Evolutionary conservation across 2,797 vertebrate species (phyloP), one percentile per base, ranked within the genome.

Genomic region (Mormyrops attenuatus): DNA sequence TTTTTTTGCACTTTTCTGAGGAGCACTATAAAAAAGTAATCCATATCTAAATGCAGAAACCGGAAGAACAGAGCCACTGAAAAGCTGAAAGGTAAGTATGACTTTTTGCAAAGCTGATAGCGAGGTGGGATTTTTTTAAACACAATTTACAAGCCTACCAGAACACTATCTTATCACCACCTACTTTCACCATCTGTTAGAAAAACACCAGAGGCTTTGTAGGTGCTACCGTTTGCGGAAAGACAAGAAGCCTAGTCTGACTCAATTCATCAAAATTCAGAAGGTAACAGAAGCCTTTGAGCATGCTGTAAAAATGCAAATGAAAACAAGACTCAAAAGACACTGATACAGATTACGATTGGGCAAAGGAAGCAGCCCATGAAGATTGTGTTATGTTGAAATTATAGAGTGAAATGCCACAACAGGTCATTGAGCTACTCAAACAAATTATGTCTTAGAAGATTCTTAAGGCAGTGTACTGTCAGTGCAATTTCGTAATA

Each of bases 121-220:
- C 11, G 44, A 85, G 82, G 85, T 60, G 85, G 30, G 11, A 87
- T 57, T 38, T 41, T 41, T 38, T 38, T 38, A 1, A 87, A 60
- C 34, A 53, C 85, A 87, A 87, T 60, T 60, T 60, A 87, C 17
- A 87, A n/a, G 85, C 85, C 53, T 44, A 30, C 11, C 7, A 34
- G 38, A 87, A 41, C 13, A 47, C 17, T 50, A n/a, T 60, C 85
- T 87, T 34, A 87, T 87, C 85, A 87, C 85, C 85, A 87, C 85
- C 85, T 87, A 87, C 85, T 87, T 87, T 87, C 85, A 87, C 85
- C 85, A 87, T 87, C 85, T 87, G 85, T 8, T 57, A 41, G 34
- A 87, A 41, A 55, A 57, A 87, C 52, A 57, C 52, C 85, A 55
- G 30, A 44, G 30, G 53, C 52, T 87, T 87, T 60, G 53, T 60